Percentiles rank a stretch among this genome's conserved stretches.
These are phyloP conservation scores for Rhabdomys pumilio DNA, from an alignment of 2,797 vertebrate genomes.

Conservation along the genomic window DNA sequence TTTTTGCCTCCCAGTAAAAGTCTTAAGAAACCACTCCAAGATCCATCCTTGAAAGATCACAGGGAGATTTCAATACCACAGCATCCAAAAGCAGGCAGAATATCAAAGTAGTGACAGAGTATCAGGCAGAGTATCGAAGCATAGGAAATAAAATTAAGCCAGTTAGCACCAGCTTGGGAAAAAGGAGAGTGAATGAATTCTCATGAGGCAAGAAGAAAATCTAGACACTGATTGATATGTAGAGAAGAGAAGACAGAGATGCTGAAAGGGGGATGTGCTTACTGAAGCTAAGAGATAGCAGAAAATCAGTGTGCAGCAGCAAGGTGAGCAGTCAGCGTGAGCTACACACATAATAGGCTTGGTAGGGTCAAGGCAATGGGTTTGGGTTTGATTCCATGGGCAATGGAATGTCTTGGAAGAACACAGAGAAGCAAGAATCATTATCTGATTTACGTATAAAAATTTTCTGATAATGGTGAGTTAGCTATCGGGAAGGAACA, in stretches of 20 bases:
- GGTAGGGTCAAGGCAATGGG: neutral
- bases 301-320: neutral
- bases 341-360: neutral
- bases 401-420: neutral
- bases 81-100: neutral
- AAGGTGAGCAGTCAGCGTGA: neutral
- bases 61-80: neutral
- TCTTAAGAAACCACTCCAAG: constrained; percentile 27
- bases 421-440: neutral
- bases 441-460: neutral
- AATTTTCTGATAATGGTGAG: neutral
- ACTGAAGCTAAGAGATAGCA: neutral
- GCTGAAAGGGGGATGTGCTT: neutral
- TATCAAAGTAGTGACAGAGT: neutral
- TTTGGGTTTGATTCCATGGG: neutral
- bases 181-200: neutral
- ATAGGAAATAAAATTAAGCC: neutral
- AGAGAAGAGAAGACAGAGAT: neutral
- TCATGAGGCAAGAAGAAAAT: neutral
- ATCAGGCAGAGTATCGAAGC: neutral
- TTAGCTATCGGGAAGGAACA: neutral
- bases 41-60: neutral
- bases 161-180: neutral
- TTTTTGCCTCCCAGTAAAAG: neutral
- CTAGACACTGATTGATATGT: neutral